phyloP scores from a whole-genome alignment of 2,113 vertebrate species.

The Zootoca vivipara region DNA sequence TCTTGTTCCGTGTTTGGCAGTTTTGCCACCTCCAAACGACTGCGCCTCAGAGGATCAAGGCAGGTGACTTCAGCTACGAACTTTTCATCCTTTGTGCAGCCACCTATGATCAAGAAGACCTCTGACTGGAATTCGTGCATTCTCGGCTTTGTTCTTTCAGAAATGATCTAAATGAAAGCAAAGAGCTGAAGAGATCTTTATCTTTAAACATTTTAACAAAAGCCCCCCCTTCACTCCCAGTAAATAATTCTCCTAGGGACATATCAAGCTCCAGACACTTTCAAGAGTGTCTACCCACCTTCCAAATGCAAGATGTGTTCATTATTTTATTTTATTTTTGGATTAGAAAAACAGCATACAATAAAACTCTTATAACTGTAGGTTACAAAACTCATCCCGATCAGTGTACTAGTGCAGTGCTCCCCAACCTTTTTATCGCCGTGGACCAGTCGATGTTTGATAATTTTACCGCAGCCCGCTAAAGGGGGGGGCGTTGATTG shows the following conservation, averaged over 20 bases:
- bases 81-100: slow-evolving; percentile 95
- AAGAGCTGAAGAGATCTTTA: slow-evolving; percentile 27
- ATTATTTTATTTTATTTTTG: background rate
- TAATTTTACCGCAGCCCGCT: too few species aligned
- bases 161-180: slow-evolving; percentile 85
- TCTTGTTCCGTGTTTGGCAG: slow-evolving; percentile 90
- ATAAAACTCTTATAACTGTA: too few species aligned
- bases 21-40: slow-evolving; percentile 94
- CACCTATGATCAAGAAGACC: slow-evolving; percentile 96
- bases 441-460: too few species aligned
- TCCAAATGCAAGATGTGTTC: background rate
- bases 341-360: too few species aligned
- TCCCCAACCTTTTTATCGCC: too few species aligned
- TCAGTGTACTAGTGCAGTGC: too few species aligned
- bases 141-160: slow-evolving; percentile 94
- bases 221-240: background rate
- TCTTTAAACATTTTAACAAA: background rate
- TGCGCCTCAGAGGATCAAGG: slow-evolving; percentile 93
- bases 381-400: too few species aligned
- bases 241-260: background rate
- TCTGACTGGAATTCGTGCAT: slow-evolving; percentile 92
- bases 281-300: background rate
- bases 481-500: too few species aligned
- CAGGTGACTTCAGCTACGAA: slow-evolving; percentile 96
- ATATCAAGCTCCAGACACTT: background rate